Conservation (phyloP, 1,140 invertebrate genomes). For the Drosophila lacertosa region DNA sequence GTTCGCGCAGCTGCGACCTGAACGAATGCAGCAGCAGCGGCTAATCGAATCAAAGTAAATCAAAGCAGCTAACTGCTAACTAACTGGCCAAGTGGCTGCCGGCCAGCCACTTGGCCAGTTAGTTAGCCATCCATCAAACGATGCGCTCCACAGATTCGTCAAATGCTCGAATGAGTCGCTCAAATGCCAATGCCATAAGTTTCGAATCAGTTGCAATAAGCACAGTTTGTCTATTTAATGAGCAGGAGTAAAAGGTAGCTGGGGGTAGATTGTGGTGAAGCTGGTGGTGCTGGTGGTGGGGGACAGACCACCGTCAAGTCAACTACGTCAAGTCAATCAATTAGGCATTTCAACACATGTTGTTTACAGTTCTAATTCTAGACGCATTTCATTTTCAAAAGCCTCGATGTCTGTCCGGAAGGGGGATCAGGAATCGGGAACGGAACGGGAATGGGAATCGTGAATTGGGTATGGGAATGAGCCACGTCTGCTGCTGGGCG, state of each 20-base stretch:
- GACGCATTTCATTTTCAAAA: conserved; percentile 69
- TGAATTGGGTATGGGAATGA: background rate
- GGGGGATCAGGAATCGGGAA: background rate
- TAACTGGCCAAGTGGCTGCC: background rate
- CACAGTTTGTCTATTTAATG: conserved; percentile 10
- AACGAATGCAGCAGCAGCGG: conserved; percentile 13
- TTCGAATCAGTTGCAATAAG: conserved; percentile 42
- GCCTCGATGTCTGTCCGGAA: conserved; percentile 61
- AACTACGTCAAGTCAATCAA: conserved; percentile 72
- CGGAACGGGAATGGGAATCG: background rate
- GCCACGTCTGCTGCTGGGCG: conserved; percentile 15
- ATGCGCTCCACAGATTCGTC: conserved; percentile 46
- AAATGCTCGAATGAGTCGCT: conserved; percentile 47
- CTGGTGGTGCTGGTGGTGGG: background rate
- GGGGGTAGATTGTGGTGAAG: background rate
- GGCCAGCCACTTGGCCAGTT: conserved; percentile 31
- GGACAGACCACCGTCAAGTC: conserved; percentile 39
- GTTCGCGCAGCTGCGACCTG: conserved; percentile 23
- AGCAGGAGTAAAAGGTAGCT: background rate
- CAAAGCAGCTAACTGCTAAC: conserved; percentile 15
- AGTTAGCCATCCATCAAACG: conserved; percentile 53
- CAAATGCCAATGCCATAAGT: conserved; percentile 74
- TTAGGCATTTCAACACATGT: conserved; percentile 81
- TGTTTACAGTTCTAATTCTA: conserved; percentile 81
- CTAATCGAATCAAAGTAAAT: conserved; percentile 27